Base-by-base conservation (phyloP, 2,888 invertebrate species). In the Dryobotodes eremita region DNA sequence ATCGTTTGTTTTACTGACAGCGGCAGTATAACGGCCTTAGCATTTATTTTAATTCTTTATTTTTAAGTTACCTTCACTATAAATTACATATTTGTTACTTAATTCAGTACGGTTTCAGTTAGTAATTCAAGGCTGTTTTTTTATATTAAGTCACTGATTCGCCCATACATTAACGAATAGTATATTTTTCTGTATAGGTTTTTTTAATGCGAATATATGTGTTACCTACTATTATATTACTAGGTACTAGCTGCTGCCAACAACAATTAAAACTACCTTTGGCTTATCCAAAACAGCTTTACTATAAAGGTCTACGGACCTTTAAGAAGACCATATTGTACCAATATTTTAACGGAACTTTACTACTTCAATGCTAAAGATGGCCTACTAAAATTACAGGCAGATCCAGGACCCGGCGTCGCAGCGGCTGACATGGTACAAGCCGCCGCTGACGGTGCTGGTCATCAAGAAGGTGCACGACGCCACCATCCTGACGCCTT, bases 391-490 rank as follows among this genome's bases (percentile, higher is more conserved):
- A 53, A 65, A 73, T 97, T 95, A 46, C 97, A 99, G 99, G 98
- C 99, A 99, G 95, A 99, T 99, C 92, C 99, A 99, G 96, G 99
- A 99, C 96, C 99, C 99, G 64, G 99, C 99, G 92, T 99, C 99
- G 93, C 99, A 99, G 97, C 98, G 99, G 92, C 97, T 99, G 92
- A 99, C 99, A 68, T 99, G 99, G 99, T 99, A 99, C 98, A 99
- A 99, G 95, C 98, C 99, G 36, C 99, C 99, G 1, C 97, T 99
- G 87, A 99, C 99, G n/a, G 99, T 99, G 89, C 97, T 99, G 89
- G 99, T 99, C 85, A 99, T 99, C 96, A 99, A 99, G 97, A 99
- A 99, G 95, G 98, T 99, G 75, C 98, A 99, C 94, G 99, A 99
- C 95, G 98, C 98, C 17, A 98, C 98, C 61, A 99, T 99, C 66